Conservation (phyloP, 2,113 vertebrate species). For the Malurus cyaneus region DNA sequence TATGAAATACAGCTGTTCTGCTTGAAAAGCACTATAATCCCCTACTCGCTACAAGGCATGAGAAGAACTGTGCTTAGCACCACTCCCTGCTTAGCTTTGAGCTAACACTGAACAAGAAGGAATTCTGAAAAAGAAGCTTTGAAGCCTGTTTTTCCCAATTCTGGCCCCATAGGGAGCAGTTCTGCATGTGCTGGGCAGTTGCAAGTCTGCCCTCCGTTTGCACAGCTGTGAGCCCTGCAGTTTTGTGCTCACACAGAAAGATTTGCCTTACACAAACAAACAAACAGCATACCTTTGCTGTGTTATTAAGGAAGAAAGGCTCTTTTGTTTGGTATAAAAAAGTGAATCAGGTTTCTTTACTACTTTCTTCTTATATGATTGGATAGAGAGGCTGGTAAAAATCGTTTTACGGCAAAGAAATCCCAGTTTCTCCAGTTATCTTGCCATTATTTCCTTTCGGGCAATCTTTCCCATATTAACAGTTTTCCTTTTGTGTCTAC, state of each 20-base stretch:
- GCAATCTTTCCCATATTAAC: neutral
- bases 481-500: neutral
- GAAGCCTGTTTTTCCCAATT: neutral
- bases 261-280: neutral
- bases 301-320: neutral
- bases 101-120: neutral
- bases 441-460: neutral
- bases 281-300: neutral
- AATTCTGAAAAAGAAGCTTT: neutral
- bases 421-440: neutral
- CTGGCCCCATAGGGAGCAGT: neutral
- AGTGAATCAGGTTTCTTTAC: neutral
- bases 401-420: neutral
- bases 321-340: neutral
- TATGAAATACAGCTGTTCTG: neutral
- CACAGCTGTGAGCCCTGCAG: conserved; percentile 11
- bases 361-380: neutral
- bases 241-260: neutral
- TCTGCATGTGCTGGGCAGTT: neutral
- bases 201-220: neutral
- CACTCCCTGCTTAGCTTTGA: neutral
- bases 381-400: neutral
- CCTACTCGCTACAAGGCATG: neutral
- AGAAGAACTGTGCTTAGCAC: neutral
- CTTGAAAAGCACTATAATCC: neutral